Evolutionary conservation across 2,888 invertebrate species (phyloP).

Genomic region (Tupiocoris notatus): DNA sequence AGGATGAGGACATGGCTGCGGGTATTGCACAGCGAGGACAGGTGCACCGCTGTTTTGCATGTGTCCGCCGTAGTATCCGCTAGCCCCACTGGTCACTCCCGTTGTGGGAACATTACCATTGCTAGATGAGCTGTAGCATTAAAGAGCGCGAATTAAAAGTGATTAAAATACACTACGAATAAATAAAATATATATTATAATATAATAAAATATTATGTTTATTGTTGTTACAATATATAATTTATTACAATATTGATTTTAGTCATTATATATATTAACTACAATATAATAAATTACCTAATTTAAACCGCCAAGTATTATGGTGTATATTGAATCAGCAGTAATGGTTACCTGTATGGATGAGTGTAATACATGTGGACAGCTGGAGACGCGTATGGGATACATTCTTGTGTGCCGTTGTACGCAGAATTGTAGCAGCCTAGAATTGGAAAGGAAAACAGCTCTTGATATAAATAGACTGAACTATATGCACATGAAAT

Average conservation of each 20-base stretch:
- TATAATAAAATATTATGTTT: too few relatives aligned
- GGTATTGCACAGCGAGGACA: slow-evolving; percentile 45
- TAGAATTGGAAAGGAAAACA: not conserved
- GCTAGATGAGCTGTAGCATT: slow-evolving; percentile 1
- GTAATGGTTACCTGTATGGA: slow-evolving; percentile 42
- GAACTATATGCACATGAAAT: too few relatives aligned
- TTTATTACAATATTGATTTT: too few relatives aligned
- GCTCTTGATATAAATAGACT: too few relatives aligned
- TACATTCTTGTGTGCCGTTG: slow-evolving; percentile 36
- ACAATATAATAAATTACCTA: too few relatives aligned
- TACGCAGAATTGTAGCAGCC: slow-evolving; percentile 43
- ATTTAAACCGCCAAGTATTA: too few relatives aligned
- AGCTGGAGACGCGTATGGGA: slow-evolving; percentile 44
- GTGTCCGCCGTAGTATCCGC: slow-evolving; percentile 41
- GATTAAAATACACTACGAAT: too few relatives aligned
- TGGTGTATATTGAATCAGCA: too few relatives aligned
- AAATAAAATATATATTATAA: too few relatives aligned
- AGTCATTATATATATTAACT: too few relatives aligned
- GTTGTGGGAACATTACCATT: slow-evolving; percentile 9
- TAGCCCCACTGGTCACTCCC: slow-evolving; percentile 8
- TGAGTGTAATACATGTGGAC: slow-evolving; percentile 47
- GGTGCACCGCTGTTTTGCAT: slow-evolving; percentile 41
- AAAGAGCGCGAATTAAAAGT: too few relatives aligned
- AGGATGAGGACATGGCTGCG: slow-evolving; percentile 45
- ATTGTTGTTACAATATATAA: too few relatives aligned